These are phyloP conservation scores for Nesometra sesokonis DNA, from an alignment of 35 echinoderm and acorn worm species.

Conservation along the genomic window DNA sequence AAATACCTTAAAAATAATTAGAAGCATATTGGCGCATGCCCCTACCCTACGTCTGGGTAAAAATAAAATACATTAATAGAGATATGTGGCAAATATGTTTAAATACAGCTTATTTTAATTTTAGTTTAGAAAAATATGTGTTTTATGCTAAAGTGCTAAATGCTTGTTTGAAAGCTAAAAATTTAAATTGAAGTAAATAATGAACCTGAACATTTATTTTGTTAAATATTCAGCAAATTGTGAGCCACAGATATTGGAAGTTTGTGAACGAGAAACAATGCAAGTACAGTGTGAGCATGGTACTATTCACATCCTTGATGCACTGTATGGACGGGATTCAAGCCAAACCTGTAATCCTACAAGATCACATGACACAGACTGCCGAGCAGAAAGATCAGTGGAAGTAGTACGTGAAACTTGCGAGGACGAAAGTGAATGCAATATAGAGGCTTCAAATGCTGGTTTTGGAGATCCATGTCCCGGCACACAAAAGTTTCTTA, in stretches of 20 bases:
- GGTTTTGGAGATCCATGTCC: conserved; percentile 21
- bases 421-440: conserved; percentile 3
- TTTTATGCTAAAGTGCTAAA: too few species aligned
- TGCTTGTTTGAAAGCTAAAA: too few species aligned
- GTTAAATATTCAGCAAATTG: neutral
- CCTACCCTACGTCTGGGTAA: too few species aligned
- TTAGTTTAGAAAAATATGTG: too few species aligned
- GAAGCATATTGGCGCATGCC: too few species aligned
- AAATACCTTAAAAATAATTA: too few species aligned
- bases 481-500: conserved; percentile 16
- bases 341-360: neutral
- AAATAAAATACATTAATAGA: too few species aligned
- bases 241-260: neutral
- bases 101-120: too few species aligned
- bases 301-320: neutral
- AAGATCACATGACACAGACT: neutral
- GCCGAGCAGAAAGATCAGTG: neutral
- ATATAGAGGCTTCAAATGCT: neutral
- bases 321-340: neutral
- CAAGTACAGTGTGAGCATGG: neutral
- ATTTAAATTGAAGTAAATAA: too few species aligned
- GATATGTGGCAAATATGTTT: too few species aligned
- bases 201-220: too few species aligned
- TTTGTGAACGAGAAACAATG: neutral
- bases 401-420: neutral